A percentile compares a stretch with the other conserved stretches of the same genome.
Conservation (phyloP, 2,888 invertebrate genomes). For the Sarcophaga caerulescens region DNA sequence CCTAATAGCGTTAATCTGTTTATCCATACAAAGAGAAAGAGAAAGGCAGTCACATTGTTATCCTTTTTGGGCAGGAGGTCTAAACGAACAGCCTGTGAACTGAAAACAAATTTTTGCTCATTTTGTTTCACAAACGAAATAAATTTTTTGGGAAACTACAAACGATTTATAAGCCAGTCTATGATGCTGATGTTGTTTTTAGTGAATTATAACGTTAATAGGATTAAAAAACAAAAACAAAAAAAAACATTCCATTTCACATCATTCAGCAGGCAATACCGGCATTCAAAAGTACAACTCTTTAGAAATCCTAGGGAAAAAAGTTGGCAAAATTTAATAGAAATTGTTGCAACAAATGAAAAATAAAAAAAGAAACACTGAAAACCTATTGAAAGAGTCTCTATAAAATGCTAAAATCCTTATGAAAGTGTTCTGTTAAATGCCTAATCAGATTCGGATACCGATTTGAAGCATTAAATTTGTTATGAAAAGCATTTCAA, state of each 20-base stretch:
- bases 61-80: conserved; percentile 41
- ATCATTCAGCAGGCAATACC: no score
- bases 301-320: conserved; percentile 3
- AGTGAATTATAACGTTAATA: conserved; percentile 70
- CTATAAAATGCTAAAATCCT: no score
- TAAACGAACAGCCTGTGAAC: conserved; percentile 53
- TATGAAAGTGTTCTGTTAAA: conserved; percentile 7
- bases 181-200: conserved; percentile 63
- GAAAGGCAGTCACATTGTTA: conserved; percentile 47
- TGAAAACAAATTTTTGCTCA: conserved; percentile 44
- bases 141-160: conserved; percentile 8
- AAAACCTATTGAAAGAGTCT: no score
- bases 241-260: conserved; percentile 25
- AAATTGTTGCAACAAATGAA: background rate
- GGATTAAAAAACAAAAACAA: conserved; percentile 64
- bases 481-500: conserved; percentile 58
- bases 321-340: background rate
- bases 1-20: conserved; percentile 55
- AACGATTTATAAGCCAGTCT: conserved; percentile 27
- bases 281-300: conserved; percentile 3
- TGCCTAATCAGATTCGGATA: conserved; percentile 62
- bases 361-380: conserved; percentile 19
- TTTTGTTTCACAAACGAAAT: conserved; percentile 36
- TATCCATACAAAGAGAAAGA: conserved; percentile 57
- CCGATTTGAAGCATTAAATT: conserved; percentile 56